These are phyloP conservation scores for Ellobius talpinus DNA, from an alignment of 2,113 vertebrate species.

Conservation along the genomic window DNA sequence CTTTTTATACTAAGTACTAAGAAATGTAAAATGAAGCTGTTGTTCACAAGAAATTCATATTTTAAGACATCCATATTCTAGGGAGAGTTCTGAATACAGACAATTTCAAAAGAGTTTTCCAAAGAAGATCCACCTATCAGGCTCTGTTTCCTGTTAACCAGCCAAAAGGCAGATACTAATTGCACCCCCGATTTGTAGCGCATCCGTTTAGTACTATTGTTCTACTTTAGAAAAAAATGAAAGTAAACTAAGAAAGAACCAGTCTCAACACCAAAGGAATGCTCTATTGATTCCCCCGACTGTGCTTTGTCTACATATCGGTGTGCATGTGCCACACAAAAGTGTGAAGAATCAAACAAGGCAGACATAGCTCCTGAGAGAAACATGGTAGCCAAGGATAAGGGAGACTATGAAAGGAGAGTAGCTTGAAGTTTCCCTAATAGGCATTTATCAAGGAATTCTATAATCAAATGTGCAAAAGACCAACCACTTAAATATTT, in stretches of 20 bases:
- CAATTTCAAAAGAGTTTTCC: conserved; percentile 21
- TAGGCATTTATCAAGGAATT: conserved; percentile 83
- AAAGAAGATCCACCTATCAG: conserved; percentile 64
- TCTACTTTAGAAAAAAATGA: conserved; percentile 79
- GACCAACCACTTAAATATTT: conserved; percentile 38
- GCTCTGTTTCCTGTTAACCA: conserved; percentile 85
- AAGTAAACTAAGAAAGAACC: conserved; percentile 89
- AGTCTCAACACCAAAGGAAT: conserved; percentile 94
- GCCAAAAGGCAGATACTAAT: conserved; percentile 89
- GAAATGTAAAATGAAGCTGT: background rate
- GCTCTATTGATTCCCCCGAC: conserved; percentile 96
- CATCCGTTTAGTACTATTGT: conserved; percentile 91
- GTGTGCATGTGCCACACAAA: conserved; percentile 88
- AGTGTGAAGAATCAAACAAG: conserved; percentile 90
- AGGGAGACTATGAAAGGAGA: conserved; percentile 88
- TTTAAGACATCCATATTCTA: conserved; percentile 29
- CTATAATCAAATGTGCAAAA: conserved; percentile 46
- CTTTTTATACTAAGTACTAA: conserved; percentile 26
- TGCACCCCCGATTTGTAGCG: conserved; percentile 92
- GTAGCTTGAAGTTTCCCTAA: conserved; percentile 86
- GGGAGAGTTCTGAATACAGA: background rate
- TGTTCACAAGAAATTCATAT: background rate
- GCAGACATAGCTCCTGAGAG: conserved; percentile 88
- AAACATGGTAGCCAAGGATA: conserved; percentile 86
- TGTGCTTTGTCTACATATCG: conserved; percentile 93